phyloP scores from a whole-genome alignment of 2,113 vertebrate genomes.

The Colaptes auratus region DNA sequence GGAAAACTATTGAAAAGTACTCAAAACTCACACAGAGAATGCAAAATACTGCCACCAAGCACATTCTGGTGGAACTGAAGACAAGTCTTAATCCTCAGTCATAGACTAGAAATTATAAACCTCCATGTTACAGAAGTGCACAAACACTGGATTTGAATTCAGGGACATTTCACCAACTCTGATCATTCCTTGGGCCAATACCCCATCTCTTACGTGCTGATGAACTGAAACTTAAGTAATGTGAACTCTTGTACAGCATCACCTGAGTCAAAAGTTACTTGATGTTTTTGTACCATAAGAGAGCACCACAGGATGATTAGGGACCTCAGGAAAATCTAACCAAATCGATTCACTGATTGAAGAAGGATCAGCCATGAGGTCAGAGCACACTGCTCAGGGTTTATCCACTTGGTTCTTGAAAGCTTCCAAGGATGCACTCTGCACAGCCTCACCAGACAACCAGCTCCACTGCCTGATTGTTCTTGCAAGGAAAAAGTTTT shows the following conservation, averaged over 20 bases:
- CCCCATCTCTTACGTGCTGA: background rate
- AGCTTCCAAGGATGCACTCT: background rate
- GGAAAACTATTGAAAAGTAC: slow-evolving; percentile 37
- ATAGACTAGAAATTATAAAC: background rate
- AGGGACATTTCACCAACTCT: background rate
- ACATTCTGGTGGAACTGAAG: slow-evolving; percentile 40
- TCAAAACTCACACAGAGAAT: background rate
- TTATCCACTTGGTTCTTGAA: background rate
- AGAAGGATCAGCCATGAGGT: background rate
- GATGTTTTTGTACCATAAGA: background rate
- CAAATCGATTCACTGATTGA: background rate
- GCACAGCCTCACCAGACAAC: background rate
- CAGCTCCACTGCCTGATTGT: background rate
- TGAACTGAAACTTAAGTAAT: background rate
- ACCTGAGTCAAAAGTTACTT: background rate
- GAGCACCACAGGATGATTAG: background rate
- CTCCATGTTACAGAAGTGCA: background rate
- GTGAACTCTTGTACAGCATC: background rate
- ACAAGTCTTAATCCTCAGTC: background rate
- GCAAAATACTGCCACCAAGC: slow-evolving; percentile 41
- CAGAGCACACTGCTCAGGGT: background rate
- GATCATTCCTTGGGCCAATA: background rate
- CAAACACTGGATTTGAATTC: background rate
- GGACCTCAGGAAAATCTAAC: background rate
- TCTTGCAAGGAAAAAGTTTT: background rate